A percentile compares a stretch with the other conserved stretches of the same genome.
phyloP scores from a whole-genome alignment of 2,888 invertebrate genomes.

The Phymatocera aterrima region DNA sequence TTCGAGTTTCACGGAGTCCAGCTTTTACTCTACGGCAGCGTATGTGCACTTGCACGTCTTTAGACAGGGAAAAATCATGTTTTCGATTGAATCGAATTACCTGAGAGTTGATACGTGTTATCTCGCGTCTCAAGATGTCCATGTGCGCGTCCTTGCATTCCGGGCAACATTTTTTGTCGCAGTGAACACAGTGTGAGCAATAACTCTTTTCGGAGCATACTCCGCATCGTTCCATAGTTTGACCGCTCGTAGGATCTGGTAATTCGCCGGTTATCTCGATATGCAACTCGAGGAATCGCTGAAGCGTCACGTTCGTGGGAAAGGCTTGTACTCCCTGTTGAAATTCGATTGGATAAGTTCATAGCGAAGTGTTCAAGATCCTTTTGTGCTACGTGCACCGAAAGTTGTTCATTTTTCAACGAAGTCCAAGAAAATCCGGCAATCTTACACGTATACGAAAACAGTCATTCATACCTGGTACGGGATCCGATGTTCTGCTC shows the following conservation, averaged over 20 bases:
- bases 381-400: constrained; percentile 28
- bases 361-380: constrained; percentile 48
- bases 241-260: constrained; percentile 93
- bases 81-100: constrained; percentile 69
- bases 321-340: constrained; percentile 84
- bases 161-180: constrained; percentile 97
- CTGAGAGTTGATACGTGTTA: constrained; percentile 92
- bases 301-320: constrained; percentile 96
- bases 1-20: neutral
- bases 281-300: constrained; percentile 95
- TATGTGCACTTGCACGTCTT: too few relatives aligned
- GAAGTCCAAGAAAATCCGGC: neutral
- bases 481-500: constrained; percentile 97
- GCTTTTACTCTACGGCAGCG: too few relatives aligned
- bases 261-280: constrained; percentile 94
- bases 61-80: constrained; percentile 48
- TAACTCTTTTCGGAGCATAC: constrained; percentile 96
- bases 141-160: constrained; percentile 98
- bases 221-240: constrained; percentile 94
- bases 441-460: too few relatives aligned
- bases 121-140: constrained; percentile 95
- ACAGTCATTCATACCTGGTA: constrained; percentile 90
- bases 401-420: neutral
- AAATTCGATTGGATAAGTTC: constrained; percentile 49
- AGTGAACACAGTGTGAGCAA: constrained; percentile 93